Evolutionary conservation across 2,888 invertebrate genomes (phyloP), one percentile per base, ranked within the genome.

Genomic region (Drosophila fungiperda): DNA sequence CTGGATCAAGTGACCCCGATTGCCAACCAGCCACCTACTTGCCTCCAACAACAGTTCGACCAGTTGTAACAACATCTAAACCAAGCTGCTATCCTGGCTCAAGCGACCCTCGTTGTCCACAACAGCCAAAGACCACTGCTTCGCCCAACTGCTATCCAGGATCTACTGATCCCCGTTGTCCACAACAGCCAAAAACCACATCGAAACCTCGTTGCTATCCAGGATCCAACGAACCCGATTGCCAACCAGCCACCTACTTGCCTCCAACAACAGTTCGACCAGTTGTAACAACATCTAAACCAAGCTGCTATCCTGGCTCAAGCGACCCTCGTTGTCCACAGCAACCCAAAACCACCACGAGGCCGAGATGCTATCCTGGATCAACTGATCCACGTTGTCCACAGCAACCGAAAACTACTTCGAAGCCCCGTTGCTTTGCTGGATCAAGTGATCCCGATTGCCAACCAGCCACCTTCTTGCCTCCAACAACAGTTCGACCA

Each of bases 311-410:
- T 6, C 63, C 75, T 0, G 75, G 73, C 0, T 73, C 72, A 11
- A 33, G 36, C 0, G 70, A 70, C 15, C 68, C 93, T 1, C 81
- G 90, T 26, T 26, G 26, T 26, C 26, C 26, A 26, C 26, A 26
- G 4, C 26, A 26, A 26, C 26, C 26, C 0, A 26, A 26, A 26
- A 26, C 35, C 40, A 42, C n/a, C 17, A 40, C 42, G 2, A 60
- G 40, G 20, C 52, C 54, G 20, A 69, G 68, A 0, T 93, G 93
- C 59, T 93, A 87, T 54, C 92, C 92, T 8, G 93, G 93, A 12
- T 91, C 92, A 5, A 78, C 61, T 2, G 42, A 42, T 42, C 42
- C 42, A 26, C 26, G 5, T 26, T 26, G 26, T 26, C 26, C 26
- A 26, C 26, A 26, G 26, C 26, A 26, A 26, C 26, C 26, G 26